Conservation (phyloP, 2,113 vertebrate species). For the Lagopus leucura region DNA sequence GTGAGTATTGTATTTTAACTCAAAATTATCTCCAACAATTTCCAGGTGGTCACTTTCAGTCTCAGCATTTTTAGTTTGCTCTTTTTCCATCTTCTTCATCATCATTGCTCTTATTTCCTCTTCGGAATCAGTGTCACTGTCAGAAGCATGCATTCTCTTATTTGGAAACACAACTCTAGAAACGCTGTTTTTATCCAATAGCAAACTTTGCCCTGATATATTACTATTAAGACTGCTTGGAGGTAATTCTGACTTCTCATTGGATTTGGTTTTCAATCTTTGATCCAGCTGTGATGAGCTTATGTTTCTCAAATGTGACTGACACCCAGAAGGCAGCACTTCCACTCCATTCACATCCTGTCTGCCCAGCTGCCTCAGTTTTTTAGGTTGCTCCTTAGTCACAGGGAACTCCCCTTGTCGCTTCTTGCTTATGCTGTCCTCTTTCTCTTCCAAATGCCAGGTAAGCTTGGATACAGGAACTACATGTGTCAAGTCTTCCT, state of each 20-base stretch:
- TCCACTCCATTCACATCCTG: not conserved
- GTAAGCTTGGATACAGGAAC: conserved; percentile 85
- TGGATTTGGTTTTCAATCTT: not conserved
- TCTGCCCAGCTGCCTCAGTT: not conserved
- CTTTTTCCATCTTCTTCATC: conserved; percentile 54
- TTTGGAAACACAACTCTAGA: not conserved
- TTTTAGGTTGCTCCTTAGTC: conserved; percentile 14
- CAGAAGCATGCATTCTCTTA: not conserved
- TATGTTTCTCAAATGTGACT: not conserved
- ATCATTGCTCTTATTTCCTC: conserved; percentile 81
- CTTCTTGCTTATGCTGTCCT: conserved; percentile 84
- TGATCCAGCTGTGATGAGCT: not conserved
- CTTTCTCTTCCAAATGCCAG: conserved; percentile 83
- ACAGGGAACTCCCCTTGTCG: conserved; percentile 82
- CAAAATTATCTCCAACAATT: conserved; percentile 84
- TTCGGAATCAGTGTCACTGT: conserved; percentile 81
- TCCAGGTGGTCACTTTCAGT: conserved; percentile 79
- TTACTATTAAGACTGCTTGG: not conserved
- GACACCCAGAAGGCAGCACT: not conserved
- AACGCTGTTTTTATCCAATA: not conserved
- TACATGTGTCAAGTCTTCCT: conserved; percentile 40
- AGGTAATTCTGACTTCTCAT: not conserved
- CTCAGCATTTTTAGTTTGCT: not conserved
- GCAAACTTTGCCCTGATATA: not conserved
- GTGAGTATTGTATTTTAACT: conserved; percentile 64